Evolutionary conservation across 2,888 invertebrate species (phyloP).

Genomic region (Xanthia togata): DNA sequence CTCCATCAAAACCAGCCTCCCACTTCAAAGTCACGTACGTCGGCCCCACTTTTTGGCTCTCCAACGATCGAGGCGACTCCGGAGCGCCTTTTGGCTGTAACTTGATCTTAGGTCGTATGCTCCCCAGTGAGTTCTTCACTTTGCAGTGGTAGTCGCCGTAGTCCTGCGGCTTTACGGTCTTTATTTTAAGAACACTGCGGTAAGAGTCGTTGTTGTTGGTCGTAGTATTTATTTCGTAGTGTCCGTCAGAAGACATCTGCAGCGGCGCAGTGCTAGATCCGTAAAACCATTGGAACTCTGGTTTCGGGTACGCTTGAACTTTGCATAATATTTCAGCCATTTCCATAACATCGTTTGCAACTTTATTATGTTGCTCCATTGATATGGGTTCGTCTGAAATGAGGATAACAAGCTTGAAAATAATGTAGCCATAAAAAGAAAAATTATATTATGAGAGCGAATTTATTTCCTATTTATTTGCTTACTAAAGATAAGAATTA

Average conservation of each 20-base stretch:
- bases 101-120: conserved; percentile 93
- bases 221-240: conserved; percentile 95
- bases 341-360: conserved; percentile 96
- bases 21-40: conserved; percentile 95
- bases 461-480: not conserved
- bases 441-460: no score
- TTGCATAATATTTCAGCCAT: conserved; percentile 96
- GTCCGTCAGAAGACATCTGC: conserved; percentile 95
- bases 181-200: conserved; percentile 93
- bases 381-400: conserved; percentile 95
- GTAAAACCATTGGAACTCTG: conserved; percentile 97
- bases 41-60: conserved; percentile 94
- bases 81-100: conserved; percentile 97
- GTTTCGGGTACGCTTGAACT: conserved; percentile 97
- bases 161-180: conserved; percentile 94
- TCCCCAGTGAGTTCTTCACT: conserved; percentile 95
- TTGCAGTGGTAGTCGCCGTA: conserved; percentile 98
- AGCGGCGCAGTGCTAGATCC: conserved; percentile 94
- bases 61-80: conserved; percentile 94
- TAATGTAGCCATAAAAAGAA: no score
- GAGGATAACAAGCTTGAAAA: conserved; percentile 56
- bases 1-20: conserved; percentile 98
- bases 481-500: conserved; percentile 16
- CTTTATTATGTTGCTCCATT: conserved; percentile 95
- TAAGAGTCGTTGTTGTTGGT: conserved; percentile 96